Evolutionary conservation across 2,888 invertebrate species (phyloP).

Genomic region (Seira ritae): DNA sequence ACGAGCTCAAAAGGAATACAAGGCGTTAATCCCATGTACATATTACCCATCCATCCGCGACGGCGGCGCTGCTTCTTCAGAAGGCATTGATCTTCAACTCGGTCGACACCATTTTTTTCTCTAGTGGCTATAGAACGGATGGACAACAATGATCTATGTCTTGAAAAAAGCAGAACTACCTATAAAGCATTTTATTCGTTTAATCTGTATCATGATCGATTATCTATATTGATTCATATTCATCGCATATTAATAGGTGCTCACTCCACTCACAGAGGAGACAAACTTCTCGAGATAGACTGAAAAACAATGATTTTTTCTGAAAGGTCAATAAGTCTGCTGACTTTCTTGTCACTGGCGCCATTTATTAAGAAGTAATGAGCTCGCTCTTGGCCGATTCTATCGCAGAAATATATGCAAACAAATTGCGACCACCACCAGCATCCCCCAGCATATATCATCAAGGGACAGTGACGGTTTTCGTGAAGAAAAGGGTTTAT

Average conservation of each 20-base stretch:
- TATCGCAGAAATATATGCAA: conserved; percentile 11
- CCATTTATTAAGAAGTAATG: conserved; percentile 63
- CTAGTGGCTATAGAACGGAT: neutral
- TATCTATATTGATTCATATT: conserved; percentile 31
- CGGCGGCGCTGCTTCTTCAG: too few species aligned
- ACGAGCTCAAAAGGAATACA: too few species aligned
- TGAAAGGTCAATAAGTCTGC: conserved; percentile 62
- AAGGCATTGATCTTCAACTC: conserved; percentile 53
- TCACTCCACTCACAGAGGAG: too few species aligned
- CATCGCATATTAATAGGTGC: conserved; percentile 23
- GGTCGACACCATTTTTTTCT: conserved; percentile 33
- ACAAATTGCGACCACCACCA: conserved; percentile 28
- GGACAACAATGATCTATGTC: neutral
- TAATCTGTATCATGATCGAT: conserved; percentile 6
- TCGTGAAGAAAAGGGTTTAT: conserved; percentile 6
- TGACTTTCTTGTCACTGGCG: conserved; percentile 58
- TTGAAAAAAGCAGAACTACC: too few species aligned
- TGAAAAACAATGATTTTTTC: conserved; percentile 18
- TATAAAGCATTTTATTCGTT: too few species aligned
- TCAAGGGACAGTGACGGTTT: conserved; percentile 23
- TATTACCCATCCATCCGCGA: too few species aligned
- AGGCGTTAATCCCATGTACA: too few species aligned
- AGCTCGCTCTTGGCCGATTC: conserved; percentile 17
- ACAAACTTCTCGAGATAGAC: neutral
- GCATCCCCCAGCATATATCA: neutral